Evolutionary conservation across 92 coral and sea anemone genomes (phyloP).

Genomic region (Scolanthus callimorphus): DNA sequence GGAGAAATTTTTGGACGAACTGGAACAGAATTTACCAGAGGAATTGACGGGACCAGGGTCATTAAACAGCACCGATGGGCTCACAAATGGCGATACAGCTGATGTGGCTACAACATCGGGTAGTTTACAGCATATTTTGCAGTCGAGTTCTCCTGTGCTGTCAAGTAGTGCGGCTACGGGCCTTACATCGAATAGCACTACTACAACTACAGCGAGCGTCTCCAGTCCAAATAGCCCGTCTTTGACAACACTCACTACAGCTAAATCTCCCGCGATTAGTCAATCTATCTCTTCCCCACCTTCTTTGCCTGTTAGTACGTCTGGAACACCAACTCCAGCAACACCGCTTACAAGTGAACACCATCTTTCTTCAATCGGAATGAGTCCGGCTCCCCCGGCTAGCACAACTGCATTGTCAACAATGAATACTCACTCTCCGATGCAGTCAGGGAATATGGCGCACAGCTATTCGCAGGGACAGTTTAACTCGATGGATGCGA

Average conservation of each 20-base stretch:
- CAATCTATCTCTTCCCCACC: constrained; percentile 92
- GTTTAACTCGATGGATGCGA: constrained; percentile 77
- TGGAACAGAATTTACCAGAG: constrained; percentile 91
- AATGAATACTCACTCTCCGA: constrained; percentile 74
- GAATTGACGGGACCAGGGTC: constrained; percentile 85
- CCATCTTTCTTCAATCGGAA: constrained; percentile 82
- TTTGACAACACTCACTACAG: constrained; percentile 83
- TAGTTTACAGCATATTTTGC: constrained; percentile 97
- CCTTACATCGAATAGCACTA: constrained; percentile 72
- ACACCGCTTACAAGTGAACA: constrained; percentile 96
- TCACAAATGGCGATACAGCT: constrained; percentile 92
- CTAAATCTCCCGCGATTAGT: constrained; percentile 80
- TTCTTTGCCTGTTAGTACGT: constrained; percentile 94
- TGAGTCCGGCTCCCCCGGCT: constrained; percentile 87
- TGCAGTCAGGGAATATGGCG: constrained; percentile 53
- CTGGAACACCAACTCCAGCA: constrained; percentile 94
- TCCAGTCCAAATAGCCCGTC: constrained; percentile 96
- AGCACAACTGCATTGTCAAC: constrained; percentile 80
- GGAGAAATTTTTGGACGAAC: constrained; percentile 87
- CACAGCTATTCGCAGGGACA: constrained; percentile 68
- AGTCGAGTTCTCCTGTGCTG: constrained; percentile 90
- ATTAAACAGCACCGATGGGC: constrained; percentile 60
- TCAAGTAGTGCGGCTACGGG: constrained; percentile 94
- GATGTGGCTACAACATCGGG: constrained; percentile 74
- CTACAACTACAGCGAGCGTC: constrained; percentile 80